Evolutionary conservation across 2,113 vertebrate genomes (phyloP), one percentile per base, ranked within the genome.

Genomic region (Zingel zingel): DNA sequence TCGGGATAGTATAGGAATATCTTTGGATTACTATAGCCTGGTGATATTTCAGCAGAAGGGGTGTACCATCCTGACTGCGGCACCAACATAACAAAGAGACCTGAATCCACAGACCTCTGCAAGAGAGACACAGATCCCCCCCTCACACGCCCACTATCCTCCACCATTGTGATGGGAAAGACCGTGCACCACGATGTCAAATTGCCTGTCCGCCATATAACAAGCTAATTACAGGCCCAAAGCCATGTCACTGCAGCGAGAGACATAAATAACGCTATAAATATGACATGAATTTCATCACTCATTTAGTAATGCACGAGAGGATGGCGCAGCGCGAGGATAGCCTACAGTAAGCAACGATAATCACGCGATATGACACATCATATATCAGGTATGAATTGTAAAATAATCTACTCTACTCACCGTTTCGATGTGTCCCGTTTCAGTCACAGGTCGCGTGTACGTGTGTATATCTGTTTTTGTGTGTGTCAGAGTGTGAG

Each of bases 11-110:
- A 56, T 0, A 47, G 61, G 62, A 47, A 50, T 39, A 43, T 64
- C 16, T 50, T 7, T 9, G 68, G 68, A 64, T 21, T 51, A 64
- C 45, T 39, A n/a, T 0, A 67, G 56, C 16, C 50, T 56, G 1
- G 56, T 69, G 81, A 1, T 36, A 63, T 63, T 64, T 66, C 64
- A 72, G 74, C 67, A 73, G 39, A 69, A 79, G 82, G 72, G 77
- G 82, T 82, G 88, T 67, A 86, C 76, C 89, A 88, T 90, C 86
- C 84, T 65, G 92, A 93, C 91, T 93, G 92, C 93, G 90, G 90
- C 92, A 94, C 79, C 91, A 87, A 86, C 85, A 91, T 79, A 94
- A 94, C 93, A 93, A 94, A 94, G 93, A 90, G 85, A 91, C 84
- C 74, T 74, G 81, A 79, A 87, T 80, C 75, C 90, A 88, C 84